Evolutionary conservation across 2,113 vertebrate species (phyloP), one percentile per base, ranked within the genome.

Genomic region (Bungarus multicinctus): DNA sequence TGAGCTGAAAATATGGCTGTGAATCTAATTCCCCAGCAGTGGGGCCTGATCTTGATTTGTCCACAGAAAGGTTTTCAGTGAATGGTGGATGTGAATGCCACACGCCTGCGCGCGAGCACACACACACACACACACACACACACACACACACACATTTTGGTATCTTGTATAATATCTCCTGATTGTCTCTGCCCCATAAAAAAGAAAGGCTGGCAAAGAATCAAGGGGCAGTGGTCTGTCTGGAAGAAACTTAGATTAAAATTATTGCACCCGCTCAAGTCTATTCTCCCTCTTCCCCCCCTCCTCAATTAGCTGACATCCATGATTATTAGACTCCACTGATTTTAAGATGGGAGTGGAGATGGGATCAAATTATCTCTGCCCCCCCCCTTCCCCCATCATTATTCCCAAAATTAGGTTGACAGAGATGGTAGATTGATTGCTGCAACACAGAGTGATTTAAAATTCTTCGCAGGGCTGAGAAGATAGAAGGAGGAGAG

Each of bases 381-480:
- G 18, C 34, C 34, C 74, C 74, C 69, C 58, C 57, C 60, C 4
- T 14, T 50, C 85, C 45, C 39, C 27, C 52, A 18, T 45, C 23
- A 47, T 50, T 87, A 47, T 60, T 87, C 52, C 90, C 52, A 45
- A 57, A 85, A 58, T 45, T 45, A 85, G 39, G 8, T 39, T 85
- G 74, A 10, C 43, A 55, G 34, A 43, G 39, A 89, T 55, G 60
- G 60, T 39, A 54, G 86, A 88, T 45, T 86, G 89, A 85, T 90
- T 90, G 92, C 74, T 93, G 55, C 89, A 93, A 90, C 89, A 57
- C 89, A 20, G 74, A 60, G 58, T 39, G 74, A 39, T 90, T 90
- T 93, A 30, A 22, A 86, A 50, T 89, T 85, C 39, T 85, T 85
- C 3, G 4, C 43, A 14, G 50, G 34, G 60, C 34, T 64, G 52